Evolutionary conservation across 2,797 vertebrate species (phyloP), one percentile per base, ranked within the genome.

Genomic region (Halcyon badia): DNA sequence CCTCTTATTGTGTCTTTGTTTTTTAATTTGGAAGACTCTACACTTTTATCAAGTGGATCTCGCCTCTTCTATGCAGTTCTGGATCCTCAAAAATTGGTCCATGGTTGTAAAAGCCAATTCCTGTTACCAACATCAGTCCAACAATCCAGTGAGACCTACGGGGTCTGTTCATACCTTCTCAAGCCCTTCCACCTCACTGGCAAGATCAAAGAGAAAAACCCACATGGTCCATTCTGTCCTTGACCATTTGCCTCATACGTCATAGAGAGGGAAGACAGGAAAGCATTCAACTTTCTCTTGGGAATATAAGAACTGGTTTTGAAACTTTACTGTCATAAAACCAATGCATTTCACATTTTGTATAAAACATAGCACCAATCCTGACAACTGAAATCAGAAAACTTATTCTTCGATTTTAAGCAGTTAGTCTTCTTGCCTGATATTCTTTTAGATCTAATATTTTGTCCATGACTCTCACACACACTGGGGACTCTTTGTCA

Each of bases 171-270:
- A 19, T 14, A 75, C 9, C 5, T 65, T 42, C 44, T 86, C 9
- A 15, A 70, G 13, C 2, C 10, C 52, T 87, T 83, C 17, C 2
- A 69, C 14, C 9, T 92, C n/a, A 56, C 3, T 10, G 15, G 3
- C 3, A 90, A 11, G 6, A 66, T 8, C 13, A 61, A 92, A 72
- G 17, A 25, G 35, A 51, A 58, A 44, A 0, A 46, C 18, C 37
- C 20, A 2, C 5, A 28, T 8, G 24, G 3, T 14, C 62, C 12
- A 21, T 22, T 66, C 11, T 48, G 11, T 30, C 16, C 13, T 70
- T 49, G 10, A n/a, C 17, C 6, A 13, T 48, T 87, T 48, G 1
- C 1, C 2, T 10, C 1, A 13, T 21, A 4, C 42, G 14, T 26
- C 56, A 73, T 16, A 56, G 8, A 41, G 3, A 30, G 11, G 33